Percentiles rank a stretch among this genome's conserved stretches.
phyloP scores from a whole-genome alignment of 2,888 invertebrate species.

The Nomada flava region DNA sequence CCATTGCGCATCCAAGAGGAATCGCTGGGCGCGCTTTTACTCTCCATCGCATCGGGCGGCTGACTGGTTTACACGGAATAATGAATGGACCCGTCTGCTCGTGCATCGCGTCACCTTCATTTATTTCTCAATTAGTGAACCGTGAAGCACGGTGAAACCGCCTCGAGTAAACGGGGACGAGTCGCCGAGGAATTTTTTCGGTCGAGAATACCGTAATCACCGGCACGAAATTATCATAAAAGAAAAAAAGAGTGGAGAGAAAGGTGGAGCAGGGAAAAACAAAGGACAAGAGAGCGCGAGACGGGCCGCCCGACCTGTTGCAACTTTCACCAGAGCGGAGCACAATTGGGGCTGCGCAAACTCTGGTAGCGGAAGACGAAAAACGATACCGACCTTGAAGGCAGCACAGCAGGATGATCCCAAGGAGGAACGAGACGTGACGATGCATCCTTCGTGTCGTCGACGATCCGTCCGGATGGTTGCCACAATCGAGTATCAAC shows the following conservation, averaged over 20 bases:
- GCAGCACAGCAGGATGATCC: conserved; percentile 79
- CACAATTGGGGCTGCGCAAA: conserved; percentile 6
- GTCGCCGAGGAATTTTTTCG: conserved; percentile 20
- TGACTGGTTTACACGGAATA: conserved; percentile 31
- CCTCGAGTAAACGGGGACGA: conserved; percentile 26
- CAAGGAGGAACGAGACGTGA: conserved; percentile 74
- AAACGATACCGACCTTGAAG: conserved; percentile 79
- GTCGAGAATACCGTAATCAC: not conserved
- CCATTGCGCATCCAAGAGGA: conserved; percentile 18
- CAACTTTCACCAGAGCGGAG: conserved; percentile 49
- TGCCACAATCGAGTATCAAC: conserved; percentile 38
- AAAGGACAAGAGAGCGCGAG: not conserved
- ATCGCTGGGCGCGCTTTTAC: conserved; percentile 43
- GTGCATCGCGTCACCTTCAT: conserved; percentile 35
- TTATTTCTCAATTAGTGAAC: conserved; percentile 53
- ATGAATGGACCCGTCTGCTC: conserved; percentile 57
- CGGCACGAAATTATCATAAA: not conserved
- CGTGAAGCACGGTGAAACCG: conserved; percentile 54
- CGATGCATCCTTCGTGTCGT: conserved; percentile 76
- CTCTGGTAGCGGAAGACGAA: conserved; percentile 6
- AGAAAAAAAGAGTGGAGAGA: not conserved
- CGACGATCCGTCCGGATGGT: conserved; percentile 28
- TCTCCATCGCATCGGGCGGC: conserved; percentile 25
- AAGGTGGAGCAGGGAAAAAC: not conserved
- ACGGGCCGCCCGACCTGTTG: conserved; percentile 48